Evolutionary conservation across 2,113 vertebrate genomes (phyloP).

Genomic region (Atherinomorus stipes): DNA sequence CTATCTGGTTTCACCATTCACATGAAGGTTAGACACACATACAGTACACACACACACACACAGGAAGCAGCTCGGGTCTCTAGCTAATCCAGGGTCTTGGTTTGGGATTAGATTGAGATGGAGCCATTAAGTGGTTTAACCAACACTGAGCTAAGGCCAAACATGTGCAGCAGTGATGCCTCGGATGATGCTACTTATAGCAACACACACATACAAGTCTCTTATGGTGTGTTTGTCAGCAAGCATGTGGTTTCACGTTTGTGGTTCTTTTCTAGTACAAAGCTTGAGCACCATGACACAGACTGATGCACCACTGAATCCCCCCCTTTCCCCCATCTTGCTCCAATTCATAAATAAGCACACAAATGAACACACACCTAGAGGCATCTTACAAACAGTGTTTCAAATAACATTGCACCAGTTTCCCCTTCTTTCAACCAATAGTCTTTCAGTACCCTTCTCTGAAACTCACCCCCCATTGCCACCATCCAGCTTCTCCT

Average conservation of each 20-base stretch:
- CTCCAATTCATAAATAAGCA: slow-evolving; percentile 11
- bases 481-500: slow-evolving; percentile 45
- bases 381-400: background rate
- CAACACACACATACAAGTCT: slow-evolving; percentile 22
- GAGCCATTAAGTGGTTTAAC: slow-evolving; percentile 80
- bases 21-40: slow-evolving; percentile 90
- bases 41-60: slow-evolving; percentile 9
- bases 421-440: slow-evolving; percentile 19
- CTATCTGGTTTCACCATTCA: slow-evolving; percentile 98
- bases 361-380: background rate
- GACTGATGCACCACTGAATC: slow-evolving; percentile 28
- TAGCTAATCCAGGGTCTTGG: slow-evolving; percentile 76
- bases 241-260: slow-evolving; percentile 54
- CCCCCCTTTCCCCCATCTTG: slow-evolving; percentile 22
- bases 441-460: slow-evolving; percentile 14
- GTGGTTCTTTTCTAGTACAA: slow-evolving; percentile 49
- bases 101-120: slow-evolving; percentile 76
- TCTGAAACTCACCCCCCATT: slow-evolving; percentile 67
- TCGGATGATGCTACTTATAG: slow-evolving; percentile 68
- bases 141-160: slow-evolving; percentile 67
- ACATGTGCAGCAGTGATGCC: slow-evolving; percentile 56
- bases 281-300: slow-evolving; percentile 13
- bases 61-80: slow-evolving; percentile 49
- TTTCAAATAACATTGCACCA: slow-evolving; percentile 5
- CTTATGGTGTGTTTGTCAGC: slow-evolving; percentile 32